Evolutionary conservation across 2,888 invertebrate species (phyloP).

Genomic region (Cactoblastis cactorum): DNA sequence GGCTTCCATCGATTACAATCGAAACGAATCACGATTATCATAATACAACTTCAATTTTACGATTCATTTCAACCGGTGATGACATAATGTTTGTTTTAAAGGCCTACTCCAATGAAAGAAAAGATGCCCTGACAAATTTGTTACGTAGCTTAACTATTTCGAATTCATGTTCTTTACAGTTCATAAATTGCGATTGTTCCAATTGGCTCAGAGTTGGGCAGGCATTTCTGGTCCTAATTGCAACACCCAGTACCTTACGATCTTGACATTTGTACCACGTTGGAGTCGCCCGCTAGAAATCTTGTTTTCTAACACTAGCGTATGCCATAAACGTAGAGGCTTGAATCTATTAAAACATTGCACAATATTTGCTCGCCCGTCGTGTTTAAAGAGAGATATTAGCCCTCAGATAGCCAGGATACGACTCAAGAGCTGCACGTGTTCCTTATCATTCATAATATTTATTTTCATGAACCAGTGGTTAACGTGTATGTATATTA

Average conservation of each 20-base stretch:
- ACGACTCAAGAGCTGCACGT: not conserved
- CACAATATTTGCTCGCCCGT: not conserved
- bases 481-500: not conserved
- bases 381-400: not conserved
- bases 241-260: slow-evolving; percentile 28
- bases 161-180: slow-evolving; percentile 3
- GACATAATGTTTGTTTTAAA: not conserved
- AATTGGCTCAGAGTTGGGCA: slow-evolving; percentile 12
- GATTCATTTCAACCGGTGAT: not conserved
- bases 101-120: not conserved
- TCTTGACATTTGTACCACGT: slow-evolving; percentile 39
- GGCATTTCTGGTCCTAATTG: slow-evolving; percentile 27
- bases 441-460: not conserved
- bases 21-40: slow-evolving; percentile 6
- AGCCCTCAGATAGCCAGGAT: not conserved
- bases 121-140: not conserved
- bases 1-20: slow-evolving; percentile 2
- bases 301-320: slow-evolving; percentile 24
- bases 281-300: slow-evolving; percentile 27
- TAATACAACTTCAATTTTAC: not conserved
- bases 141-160: slow-evolving; percentile 2
- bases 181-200: slow-evolving; percentile 12
- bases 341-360: slow-evolving; percentile 11
- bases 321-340: slow-evolving; percentile 10
- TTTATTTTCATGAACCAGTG: not conserved